Conservation (phyloP, 1,140 invertebrate genomes). For the Hermetia illucens region DNA sequence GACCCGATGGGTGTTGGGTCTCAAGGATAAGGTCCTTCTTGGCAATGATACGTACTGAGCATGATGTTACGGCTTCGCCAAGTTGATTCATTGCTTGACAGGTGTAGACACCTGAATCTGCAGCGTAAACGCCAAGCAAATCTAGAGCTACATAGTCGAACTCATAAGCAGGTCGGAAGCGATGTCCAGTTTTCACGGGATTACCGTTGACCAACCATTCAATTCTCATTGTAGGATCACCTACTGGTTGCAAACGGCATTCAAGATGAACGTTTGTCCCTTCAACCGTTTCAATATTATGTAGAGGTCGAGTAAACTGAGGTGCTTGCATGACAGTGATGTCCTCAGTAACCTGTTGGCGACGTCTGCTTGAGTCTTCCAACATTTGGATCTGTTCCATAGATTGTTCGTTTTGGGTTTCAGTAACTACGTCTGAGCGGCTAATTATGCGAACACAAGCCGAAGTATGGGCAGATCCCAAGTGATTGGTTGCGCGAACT, state of each 20-base stretch:
- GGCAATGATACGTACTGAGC: slow-evolving; percentile 71
- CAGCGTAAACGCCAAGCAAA: slow-evolving; percentile 87
- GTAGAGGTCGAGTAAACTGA: slow-evolving; percentile 72
- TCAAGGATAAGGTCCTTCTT: slow-evolving; percentile 76
- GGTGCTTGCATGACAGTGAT: slow-evolving; percentile 68
- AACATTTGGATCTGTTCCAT: slow-evolving; percentile 88
- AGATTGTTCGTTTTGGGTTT: slow-evolving; percentile 89
- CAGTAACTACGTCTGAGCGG: slow-evolving; percentile 74
- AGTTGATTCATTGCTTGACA: slow-evolving; percentile 82
- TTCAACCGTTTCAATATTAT: slow-evolving; percentile 84
- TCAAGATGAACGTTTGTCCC: slow-evolving; percentile 87
- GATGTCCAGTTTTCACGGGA: slow-evolving; percentile 75
- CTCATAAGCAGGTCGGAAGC: slow-evolving; percentile 91
- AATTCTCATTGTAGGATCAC: slow-evolving; percentile 88
- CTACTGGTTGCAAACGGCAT: slow-evolving; percentile 82
- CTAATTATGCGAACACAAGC: slow-evolving; percentile 75
- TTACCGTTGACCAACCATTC: slow-evolving; percentile 95
- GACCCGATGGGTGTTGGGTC: slow-evolving; percentile 69
- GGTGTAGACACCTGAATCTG: slow-evolving; percentile 92
- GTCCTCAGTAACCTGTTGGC: slow-evolving; percentile 55
- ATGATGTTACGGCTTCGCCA: slow-evolving; percentile 88
- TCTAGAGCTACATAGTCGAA: slow-evolving; percentile 96
- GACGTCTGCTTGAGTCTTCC: slow-evolving; percentile 69
- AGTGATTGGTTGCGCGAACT: slow-evolving; percentile 78
- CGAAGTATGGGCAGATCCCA: slow-evolving; percentile 83